Evolutionary conservation across 2,113 vertebrate species (phyloP), one percentile per base, ranked within the genome.

Genomic region (Brachionichthys hirsutus): DNA sequence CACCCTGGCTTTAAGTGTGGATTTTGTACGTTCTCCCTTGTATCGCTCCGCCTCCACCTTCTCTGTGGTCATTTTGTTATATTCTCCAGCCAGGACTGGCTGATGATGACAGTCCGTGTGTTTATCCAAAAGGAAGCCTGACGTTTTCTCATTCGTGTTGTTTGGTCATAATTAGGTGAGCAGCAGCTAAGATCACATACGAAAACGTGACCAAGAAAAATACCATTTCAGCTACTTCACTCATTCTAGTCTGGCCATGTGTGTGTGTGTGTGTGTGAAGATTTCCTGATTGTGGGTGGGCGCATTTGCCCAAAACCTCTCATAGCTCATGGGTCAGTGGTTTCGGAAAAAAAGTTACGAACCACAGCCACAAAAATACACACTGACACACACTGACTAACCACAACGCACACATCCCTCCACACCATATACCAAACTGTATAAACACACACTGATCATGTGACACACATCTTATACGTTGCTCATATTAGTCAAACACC

Each of bases 251-350:
- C 24, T 30, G 24, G 24, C 8, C 24, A 30, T 30, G 24, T 60
- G 46, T 53, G 14, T 41, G 43, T 46, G n/a, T 67, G 36, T 66
- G 65, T 53, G 49, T 55, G 20, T 62, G 17, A 61, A 19, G 47
- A 35, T 73, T 81, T 84, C 83, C 80, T 75, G 82, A 67, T 80
- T 82, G 86, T 85, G 86, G 85, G 88, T 89, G 86, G 86, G 87
- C 85, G 75, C 61, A 82, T 85, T 87, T 82, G 59, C 72, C 71
- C 72, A 59, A 63, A 83, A 75, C 64, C 74, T 78, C 80, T 85
- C 80, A 67, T 62, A 73, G 65, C 62, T 54, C 76, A 56, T 76
- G 82, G 85, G 85, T 86, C 79, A 83, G 79, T 43, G 84, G 85
- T 77, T 81, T 72, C 57, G 78, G 80, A 81, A 81, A 83, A 84